Evolutionary conservation across 2,113 vertebrate genomes (phyloP).

Genomic region (Ailurus styani): DNA sequence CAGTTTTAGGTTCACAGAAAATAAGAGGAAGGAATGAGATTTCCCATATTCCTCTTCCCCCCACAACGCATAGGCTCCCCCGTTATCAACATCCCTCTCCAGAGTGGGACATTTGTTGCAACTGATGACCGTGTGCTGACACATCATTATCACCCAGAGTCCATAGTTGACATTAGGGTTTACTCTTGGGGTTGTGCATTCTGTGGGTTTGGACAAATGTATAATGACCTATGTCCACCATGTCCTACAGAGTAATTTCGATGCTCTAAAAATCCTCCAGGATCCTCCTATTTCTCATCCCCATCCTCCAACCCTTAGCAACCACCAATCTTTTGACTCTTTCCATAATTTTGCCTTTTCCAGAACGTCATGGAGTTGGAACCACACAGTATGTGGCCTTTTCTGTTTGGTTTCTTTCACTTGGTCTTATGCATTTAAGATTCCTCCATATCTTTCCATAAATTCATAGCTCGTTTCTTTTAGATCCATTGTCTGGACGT

Average conservation of each 20-base stretch:
- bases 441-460: background rate
- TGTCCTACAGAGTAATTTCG: background rate
- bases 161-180: background rate
- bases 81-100: no score
- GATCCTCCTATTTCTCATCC: background rate
- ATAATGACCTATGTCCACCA: no score
- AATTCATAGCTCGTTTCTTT: background rate
- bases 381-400: background rate
- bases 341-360: background rate
- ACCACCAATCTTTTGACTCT: background rate
- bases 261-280: background rate
- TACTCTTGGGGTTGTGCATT: background rate
- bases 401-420: background rate
- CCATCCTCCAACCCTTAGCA: background rate
- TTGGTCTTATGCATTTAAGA: background rate
- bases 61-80: background rate
- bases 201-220: background rate
- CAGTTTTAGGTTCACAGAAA: background rate
- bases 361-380: background rate
- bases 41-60: accelerated
- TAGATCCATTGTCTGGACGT: background rate
- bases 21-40: background rate
- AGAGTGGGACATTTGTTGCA: background rate
- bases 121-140: accelerated
- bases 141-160: background rate